A percentile compares a stretch with the other conserved stretches of the same genome.
Conservation (phyloP, 1,140 invertebrate species). For the Brachionus asplanchnoidis region DNA sequence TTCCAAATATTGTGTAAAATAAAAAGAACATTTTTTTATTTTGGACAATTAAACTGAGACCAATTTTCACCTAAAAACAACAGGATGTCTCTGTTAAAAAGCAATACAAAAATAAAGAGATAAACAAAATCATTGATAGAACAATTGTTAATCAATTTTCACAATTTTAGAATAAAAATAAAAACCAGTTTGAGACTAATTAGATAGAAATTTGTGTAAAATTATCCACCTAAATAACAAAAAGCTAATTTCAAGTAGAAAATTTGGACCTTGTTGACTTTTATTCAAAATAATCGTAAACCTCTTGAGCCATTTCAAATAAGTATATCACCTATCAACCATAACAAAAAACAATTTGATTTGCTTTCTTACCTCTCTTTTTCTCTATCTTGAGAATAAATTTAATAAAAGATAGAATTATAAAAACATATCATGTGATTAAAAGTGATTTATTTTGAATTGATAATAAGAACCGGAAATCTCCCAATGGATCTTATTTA, state of each 20-base stretch:
- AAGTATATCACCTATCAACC: conserved; percentile 32
- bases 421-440: background rate
- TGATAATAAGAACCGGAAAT: background rate
- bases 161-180: background rate
- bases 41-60: background rate
- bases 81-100: background rate
- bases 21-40: background rate
- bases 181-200: conserved; percentile 21
- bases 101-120: background rate
- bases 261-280: background rate
- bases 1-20: too few species aligned
- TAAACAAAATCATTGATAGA: background rate
- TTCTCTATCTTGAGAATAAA: background rate
- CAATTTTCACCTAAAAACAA: conserved; percentile 21
- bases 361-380: background rate
- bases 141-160: conserved; percentile 33
- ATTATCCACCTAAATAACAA: background rate
- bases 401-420: background rate
- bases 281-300: background rate
- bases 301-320: conserved; percentile 20
- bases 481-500: background rate
- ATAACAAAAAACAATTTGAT: background rate
- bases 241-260: background rate
- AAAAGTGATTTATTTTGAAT: background rate
- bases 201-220: conserved; percentile 5